These are phyloP conservation scores for Hydraecia micacea DNA, from an alignment of 2,888 invertebrate genomes.

Conservation along the genomic window DNA sequence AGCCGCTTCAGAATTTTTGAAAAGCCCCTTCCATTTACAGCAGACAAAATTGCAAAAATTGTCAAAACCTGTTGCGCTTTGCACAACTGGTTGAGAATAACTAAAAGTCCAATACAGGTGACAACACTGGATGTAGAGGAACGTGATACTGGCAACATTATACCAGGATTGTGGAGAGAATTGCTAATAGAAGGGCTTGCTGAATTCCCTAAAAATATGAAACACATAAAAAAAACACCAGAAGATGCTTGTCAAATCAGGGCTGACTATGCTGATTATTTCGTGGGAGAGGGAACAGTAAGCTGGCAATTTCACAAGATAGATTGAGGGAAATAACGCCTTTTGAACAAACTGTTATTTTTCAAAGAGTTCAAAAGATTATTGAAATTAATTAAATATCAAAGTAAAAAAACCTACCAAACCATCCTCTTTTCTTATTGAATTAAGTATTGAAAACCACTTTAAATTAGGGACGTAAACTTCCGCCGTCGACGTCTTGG, in stretches of 20 bases:
- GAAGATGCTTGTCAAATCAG: slow-evolving; percentile 27
- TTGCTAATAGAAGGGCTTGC: slow-evolving; percentile 21
- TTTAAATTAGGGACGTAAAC: slow-evolving; percentile 39
- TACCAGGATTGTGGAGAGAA: slow-evolving; percentile 40
- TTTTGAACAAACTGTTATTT: neutral
- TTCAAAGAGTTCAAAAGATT: neutral
- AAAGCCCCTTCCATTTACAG: slow-evolving; percentile 29
- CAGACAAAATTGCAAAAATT: slow-evolving; percentile 34
- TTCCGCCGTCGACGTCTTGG: slow-evolving; percentile 14
- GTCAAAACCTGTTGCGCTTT: slow-evolving; percentile 34
- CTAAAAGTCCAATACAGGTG: slow-evolving; percentile 8
- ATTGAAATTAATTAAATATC: too few species aligned
- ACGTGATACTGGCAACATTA: slow-evolving; percentile 26
- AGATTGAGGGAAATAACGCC: neutral
- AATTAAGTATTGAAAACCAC: slow-evolving; percentile 41
- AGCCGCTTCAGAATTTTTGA: slow-evolving; percentile 37
- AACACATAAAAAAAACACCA: neutral
- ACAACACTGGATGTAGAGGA: slow-evolving; percentile 43
- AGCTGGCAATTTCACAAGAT: slow-evolving; percentile 2
- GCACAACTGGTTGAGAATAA: slow-evolving; percentile 42
- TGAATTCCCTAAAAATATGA: slow-evolving; percentile 11
- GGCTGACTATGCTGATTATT: slow-evolving; percentile 31
- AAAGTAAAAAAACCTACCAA: slow-evolving; percentile 30
- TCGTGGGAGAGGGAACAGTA: slow-evolving; percentile 8
- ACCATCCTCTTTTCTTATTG: slow-evolving; percentile 33